Conservation (phyloP, 1,140 invertebrate genomes). For the Drosophila hydei region DNA sequence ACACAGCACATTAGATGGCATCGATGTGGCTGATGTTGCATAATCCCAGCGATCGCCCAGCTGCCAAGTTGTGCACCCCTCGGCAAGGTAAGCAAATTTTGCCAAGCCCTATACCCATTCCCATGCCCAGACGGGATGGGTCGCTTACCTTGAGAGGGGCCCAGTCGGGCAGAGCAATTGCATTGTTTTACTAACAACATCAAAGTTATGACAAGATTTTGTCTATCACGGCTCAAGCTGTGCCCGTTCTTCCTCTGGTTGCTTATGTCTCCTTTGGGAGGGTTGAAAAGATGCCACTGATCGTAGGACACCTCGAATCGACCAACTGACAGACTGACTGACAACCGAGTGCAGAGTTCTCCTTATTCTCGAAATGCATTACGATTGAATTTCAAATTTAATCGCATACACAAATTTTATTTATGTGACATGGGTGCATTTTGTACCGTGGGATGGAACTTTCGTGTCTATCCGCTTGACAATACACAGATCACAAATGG, state of each 20-base stretch:
- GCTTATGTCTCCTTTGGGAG: constrained; percentile 22
- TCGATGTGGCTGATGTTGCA: constrained; percentile 62
- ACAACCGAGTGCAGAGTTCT: constrained; percentile 43
- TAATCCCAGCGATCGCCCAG: constrained; percentile 63
- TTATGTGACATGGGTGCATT: constrained; percentile 77
- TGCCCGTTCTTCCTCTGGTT: constrained; percentile 30
- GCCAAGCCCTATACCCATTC: constrained; percentile 37
- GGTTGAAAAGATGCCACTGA: constrained; percentile 48
- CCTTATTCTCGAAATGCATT: constrained; percentile 62
- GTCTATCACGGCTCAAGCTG: constrained; percentile 68
- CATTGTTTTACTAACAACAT: constrained; percentile 81
- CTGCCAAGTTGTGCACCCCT: constrained; percentile 61
- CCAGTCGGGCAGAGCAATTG: constrained; percentile 56
- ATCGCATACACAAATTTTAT: constrained; percentile 83
- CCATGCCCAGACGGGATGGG: constrained; percentile 62
- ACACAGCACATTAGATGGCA: constrained; percentile 74
- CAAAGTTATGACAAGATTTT: constrained; percentile 83
- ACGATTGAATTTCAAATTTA: constrained; percentile 82
- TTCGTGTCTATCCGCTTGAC: constrained; percentile 7
- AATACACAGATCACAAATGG: constrained; percentile 64
- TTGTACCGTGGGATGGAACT: constrained; percentile 63
- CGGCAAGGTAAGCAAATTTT: constrained; percentile 49
- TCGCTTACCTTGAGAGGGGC: constrained; percentile 57
- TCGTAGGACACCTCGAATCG: constrained; percentile 12
- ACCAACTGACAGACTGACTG: constrained; percentile 47